Conservation (phyloP, 1,140 invertebrate genomes). For the Calephelis virginiensis region DNA sequence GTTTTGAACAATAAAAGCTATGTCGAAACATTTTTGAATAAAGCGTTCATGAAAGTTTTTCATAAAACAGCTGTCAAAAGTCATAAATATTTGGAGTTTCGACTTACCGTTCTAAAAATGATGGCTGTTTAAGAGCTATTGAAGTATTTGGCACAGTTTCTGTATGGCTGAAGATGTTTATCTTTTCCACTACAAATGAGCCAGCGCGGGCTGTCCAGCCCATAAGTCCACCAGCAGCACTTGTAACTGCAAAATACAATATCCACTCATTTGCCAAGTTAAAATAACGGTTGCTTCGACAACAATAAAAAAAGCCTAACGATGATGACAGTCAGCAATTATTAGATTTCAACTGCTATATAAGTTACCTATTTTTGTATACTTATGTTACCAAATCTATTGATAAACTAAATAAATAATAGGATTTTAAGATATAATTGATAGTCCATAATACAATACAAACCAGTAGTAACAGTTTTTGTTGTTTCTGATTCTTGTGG, state of each 20-base stretch:
- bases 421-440: too few species aligned
- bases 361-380: too few species aligned
- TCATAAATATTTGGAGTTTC: slow-evolving; percentile 11
- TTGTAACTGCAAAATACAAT: slow-evolving; percentile 43
- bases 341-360: too few species aligned
- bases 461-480: slow-evolving; percentile 55
- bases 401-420: too few species aligned
- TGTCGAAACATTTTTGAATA: too few species aligned
- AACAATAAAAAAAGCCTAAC: too few species aligned
- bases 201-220: slow-evolving; percentile 89
- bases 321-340: too few species aligned
- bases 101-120: slow-evolving; percentile 80
- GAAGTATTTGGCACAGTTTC: slow-evolving; percentile 64
- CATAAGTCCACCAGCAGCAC: slow-evolving; percentile 65
- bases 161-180: slow-evolving; percentile 79
- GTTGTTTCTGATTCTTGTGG: slow-evolving; percentile 52
- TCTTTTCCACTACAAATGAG: slow-evolving; percentile 88
- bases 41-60: too few species aligned
- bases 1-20: too few species aligned
- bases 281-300: too few species aligned
- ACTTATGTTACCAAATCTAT: too few species aligned
- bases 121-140: slow-evolving; percentile 67
- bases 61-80: not conserved
- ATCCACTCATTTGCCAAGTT: too few species aligned
- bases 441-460: not conserved